These are phyloP conservation scores for Labeo rohita DNA, from an alignment of 2,113 vertebrate species.

Conservation along the genomic window DNA sequence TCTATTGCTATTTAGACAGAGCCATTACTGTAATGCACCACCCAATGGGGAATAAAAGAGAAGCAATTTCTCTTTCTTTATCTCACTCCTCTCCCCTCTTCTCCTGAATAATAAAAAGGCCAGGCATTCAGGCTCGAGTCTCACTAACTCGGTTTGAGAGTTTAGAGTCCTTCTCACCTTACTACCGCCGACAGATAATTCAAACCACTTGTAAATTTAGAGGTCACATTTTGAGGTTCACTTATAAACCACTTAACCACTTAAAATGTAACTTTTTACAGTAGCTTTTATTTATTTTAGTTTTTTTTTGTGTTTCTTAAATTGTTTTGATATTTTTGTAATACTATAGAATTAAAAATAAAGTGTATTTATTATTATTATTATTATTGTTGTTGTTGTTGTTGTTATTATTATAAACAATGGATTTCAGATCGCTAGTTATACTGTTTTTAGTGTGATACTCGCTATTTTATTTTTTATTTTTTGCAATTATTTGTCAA, in stretches of 20 bases:
- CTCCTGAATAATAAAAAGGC: slow-evolving; percentile 51
- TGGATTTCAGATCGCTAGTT: no score
- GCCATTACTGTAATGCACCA: slow-evolving; percentile 59
- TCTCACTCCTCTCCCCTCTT: slow-evolving; percentile 18
- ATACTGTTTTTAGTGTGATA: no score
- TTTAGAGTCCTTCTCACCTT: slow-evolving; percentile 7
- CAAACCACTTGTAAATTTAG: background rate
- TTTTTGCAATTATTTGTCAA: no score
- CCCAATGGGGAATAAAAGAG: slow-evolving; percentile 49
- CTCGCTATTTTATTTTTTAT: no score
- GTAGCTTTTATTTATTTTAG: no score
- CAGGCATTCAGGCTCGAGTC: background rate
- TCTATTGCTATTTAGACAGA: slow-evolving; percentile 46
- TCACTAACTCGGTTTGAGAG: slow-evolving; percentile 7
- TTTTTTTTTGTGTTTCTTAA: no score
- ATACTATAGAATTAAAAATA: no score
- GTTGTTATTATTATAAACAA: no score
- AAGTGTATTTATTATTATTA: no score
- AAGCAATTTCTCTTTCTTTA: slow-evolving; percentile 54
- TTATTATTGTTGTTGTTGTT: no score
- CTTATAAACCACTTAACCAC: background rate
- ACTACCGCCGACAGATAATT: background rate
- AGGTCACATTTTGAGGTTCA: background rate
- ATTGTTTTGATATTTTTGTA: no score
- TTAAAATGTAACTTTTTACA: no score